Conservation (phyloP, 2,797 vertebrate species). For the Sibirionetta formosa region DNA sequence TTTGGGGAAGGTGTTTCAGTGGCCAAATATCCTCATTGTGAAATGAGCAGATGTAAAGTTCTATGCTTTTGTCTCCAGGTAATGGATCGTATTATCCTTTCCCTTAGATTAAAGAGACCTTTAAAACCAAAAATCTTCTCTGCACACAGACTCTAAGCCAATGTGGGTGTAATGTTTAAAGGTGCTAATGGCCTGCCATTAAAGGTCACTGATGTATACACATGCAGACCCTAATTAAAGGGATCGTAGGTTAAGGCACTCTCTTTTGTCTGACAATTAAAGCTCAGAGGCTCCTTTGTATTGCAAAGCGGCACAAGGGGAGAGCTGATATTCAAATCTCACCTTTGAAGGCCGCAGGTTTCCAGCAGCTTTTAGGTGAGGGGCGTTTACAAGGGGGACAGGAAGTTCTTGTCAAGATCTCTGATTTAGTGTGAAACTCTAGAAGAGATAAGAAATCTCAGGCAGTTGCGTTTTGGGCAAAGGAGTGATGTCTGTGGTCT, state of each 20-base stretch:
- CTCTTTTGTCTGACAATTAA: conserved; percentile 70
- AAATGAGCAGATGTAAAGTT: background rate
- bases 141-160: conserved; percentile 25
- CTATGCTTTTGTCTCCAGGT: conserved; percentile 29
- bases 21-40: background rate
- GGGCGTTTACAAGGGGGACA: conserved; percentile 41
- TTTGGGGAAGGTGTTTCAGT: background rate
- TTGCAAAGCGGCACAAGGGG: conserved; percentile 46
- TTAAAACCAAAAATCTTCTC: conserved; percentile 26
- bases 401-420: conserved; percentile 48
- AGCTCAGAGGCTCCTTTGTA: conserved; percentile 68
- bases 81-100: conserved; percentile 24
- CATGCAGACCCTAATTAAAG: conserved; percentile 61
- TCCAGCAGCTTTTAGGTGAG: conserved; percentile 55
- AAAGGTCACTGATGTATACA: conserved; percentile 68
- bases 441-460: conserved; percentile 62
- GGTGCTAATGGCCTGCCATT: conserved; percentile 68
- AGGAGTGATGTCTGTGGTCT: background rate
- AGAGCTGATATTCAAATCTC: conserved; percentile 52
- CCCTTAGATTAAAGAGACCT: conserved; percentile 58
- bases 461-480: background rate
- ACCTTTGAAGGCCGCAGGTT: conserved; percentile 58
- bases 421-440: conserved; percentile 57
- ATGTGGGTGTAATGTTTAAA: conserved; percentile 50
- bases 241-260: conserved; percentile 23